Conservation (phyloP, 1,140 invertebrate genomes). For the Stegodyphus dumicola region DNA sequence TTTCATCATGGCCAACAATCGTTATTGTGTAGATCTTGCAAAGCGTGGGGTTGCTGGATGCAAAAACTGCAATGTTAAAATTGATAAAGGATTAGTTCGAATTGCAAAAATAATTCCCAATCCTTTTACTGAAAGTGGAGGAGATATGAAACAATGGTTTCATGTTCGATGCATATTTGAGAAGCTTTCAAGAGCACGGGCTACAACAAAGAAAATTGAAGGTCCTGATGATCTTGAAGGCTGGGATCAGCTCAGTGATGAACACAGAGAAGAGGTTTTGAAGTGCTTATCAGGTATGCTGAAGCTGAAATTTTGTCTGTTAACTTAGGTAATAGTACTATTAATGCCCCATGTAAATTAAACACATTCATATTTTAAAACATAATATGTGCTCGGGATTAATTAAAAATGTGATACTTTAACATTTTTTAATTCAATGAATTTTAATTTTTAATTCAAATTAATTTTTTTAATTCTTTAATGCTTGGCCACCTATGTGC, state of each 20-base stretch:
- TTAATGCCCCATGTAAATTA: neutral
- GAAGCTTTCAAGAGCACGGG: slow-evolving; percentile 79
- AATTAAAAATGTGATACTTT: too few relatives aligned
- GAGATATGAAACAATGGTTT: slow-evolving; percentile 88
- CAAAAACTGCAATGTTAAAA: slow-evolving; percentile 86
- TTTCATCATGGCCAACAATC: slow-evolving; percentile 45
- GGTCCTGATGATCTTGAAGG: slow-evolving; percentile 82
- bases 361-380: neutral
- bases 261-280: slow-evolving; percentile 77
- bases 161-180: slow-evolving; percentile 85
- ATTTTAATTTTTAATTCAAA: too few relatives aligned
- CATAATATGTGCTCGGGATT: too few relatives aligned
- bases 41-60: slow-evolving; percentile 84
- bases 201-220: slow-evolving; percentile 84
- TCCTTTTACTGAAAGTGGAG: slow-evolving; percentile 79
- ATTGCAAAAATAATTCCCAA: slow-evolving; percentile 81
- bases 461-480: too few relatives aligned
- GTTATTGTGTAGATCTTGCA: slow-evolving; percentile 76
- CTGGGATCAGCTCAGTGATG: slow-evolving; percentile 76
- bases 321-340: neutral
- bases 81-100: slow-evolving; percentile 78
- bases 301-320: neutral
- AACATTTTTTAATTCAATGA: too few relatives aligned
- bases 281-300: slow-evolving; percentile 69
- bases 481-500: too few relatives aligned